phyloP scores from a whole-genome alignment of 2,797 vertebrate genomes.

The Sebastes taczanowskii region DNA sequence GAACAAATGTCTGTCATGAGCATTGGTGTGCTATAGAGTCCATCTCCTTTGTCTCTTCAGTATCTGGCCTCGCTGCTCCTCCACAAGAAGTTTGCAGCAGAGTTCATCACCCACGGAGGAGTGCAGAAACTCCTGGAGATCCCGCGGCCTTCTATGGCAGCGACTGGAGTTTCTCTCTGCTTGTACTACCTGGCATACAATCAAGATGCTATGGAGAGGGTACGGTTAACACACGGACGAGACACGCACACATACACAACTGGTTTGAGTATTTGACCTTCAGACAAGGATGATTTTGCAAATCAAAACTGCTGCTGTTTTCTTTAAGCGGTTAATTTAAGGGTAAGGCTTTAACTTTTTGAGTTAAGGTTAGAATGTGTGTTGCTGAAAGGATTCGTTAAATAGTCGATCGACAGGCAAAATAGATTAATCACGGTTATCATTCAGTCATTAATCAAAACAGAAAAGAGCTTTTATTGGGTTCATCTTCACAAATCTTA shows the following conservation, averaged over 20 bases:
- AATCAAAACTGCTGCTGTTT: background rate
- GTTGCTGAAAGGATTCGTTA: background rate
- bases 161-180: conserved; percentile 95
- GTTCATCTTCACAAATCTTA: too few species aligned
- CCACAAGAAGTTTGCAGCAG: conserved; percentile 96
- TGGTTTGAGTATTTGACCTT: too few species aligned
- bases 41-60: conserved; percentile 62
- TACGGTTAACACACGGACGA: conserved; percentile 56
- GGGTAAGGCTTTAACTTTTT: background rate
- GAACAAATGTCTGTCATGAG: too few species aligned
- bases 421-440: too few species aligned
- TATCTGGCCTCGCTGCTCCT: conserved; percentile 93
- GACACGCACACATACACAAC: background rate
- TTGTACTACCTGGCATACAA: conserved; percentile 97
- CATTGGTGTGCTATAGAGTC: background rate
- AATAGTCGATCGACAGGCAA: too few species aligned
- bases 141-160: conserved; percentile 96
- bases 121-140: conserved; percentile 94
- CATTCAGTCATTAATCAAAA: too few species aligned
- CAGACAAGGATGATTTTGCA: background rate
- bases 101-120: conserved; percentile 94
- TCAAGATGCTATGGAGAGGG: conserved; percentile 97
- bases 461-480: too few species aligned
- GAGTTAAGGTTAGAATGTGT: background rate
- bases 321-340: background rate